Evolutionary conservation across 2,113 vertebrate species (phyloP).

Genomic region (Cyprinodon brontotheroides): DNA sequence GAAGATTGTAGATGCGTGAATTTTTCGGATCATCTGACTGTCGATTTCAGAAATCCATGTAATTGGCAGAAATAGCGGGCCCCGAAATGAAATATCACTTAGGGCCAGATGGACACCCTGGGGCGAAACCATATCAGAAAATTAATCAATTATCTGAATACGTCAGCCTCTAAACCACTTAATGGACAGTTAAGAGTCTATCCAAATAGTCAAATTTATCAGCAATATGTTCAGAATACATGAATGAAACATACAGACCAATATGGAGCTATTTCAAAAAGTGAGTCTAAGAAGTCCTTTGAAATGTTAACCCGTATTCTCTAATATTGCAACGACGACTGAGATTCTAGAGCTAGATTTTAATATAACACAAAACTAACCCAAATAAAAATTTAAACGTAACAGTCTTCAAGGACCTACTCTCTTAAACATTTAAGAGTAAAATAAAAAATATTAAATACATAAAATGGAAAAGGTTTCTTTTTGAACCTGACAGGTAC

Average conservation of each 20-base stretch:
- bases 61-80: no score
- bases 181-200: not conserved
- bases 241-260: not conserved
- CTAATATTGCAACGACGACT: not conserved
- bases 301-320: not conserved
- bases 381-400: not conserved
- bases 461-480: no score
- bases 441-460: no score
- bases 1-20: no score
- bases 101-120: no score
- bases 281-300: constrained; percentile 1
- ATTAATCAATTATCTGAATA: not conserved
- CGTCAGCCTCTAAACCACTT: not conserved
- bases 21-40: no score
- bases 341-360: no score
- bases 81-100: no score
- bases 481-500: no score
- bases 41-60: no score
- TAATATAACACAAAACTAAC: not conserved
- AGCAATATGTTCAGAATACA: not conserved
- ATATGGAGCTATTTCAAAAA: not conserved
- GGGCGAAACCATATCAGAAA: not conserved
- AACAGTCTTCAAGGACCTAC: not conserved
- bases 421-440: no score
- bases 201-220: not conserved